Conservation (phyloP, 1,140 invertebrate species). For the Euura lappo region DNA sequence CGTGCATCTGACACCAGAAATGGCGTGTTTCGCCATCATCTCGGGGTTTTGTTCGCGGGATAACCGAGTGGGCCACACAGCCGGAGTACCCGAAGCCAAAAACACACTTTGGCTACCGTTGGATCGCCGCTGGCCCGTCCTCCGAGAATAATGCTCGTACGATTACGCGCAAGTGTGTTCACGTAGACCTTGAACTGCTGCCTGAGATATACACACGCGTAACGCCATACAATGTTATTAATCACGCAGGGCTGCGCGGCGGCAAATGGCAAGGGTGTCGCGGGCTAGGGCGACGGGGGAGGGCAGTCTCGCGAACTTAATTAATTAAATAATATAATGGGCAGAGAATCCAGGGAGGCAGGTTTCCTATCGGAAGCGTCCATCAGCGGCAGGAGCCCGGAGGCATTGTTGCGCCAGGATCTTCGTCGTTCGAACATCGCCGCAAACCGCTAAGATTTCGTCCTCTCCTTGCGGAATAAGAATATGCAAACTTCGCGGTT, state of each 20-base stretch:
- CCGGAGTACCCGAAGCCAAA: constrained; percentile 2
- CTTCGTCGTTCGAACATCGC: constrained; percentile 26
- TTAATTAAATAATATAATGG: constrained; percentile 58
- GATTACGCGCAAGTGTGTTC: background rate
- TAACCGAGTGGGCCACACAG: background rate
- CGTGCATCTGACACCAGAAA: background rate
- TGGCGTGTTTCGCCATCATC: background rate
- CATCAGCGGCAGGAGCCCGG: constrained; percentile 51
- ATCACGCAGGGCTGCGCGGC: constrained; percentile 30
- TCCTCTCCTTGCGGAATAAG: constrained; percentile 28
- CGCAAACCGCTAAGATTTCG: constrained; percentile 33
- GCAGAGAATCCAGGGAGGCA: constrained; percentile 26
- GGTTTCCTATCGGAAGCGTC: constrained; percentile 55
- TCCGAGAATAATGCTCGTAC: background rate
- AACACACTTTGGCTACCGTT: constrained; percentile 8
- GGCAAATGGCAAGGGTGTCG: background rate
- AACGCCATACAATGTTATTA: constrained; percentile 43
- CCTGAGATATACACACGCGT: background rate
- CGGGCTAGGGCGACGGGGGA: constrained; percentile 23
- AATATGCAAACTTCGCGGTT: constrained; percentile 26
- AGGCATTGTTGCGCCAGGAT: constrained; percentile 48
- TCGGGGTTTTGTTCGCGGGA: background rate
- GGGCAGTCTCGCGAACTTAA: constrained; percentile 50
- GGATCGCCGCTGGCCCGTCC: background rate
- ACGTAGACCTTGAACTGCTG: background rate